Evolutionary conservation across 2,888 invertebrate genomes (phyloP).

Genomic region (Diarsia rubi): DNA sequence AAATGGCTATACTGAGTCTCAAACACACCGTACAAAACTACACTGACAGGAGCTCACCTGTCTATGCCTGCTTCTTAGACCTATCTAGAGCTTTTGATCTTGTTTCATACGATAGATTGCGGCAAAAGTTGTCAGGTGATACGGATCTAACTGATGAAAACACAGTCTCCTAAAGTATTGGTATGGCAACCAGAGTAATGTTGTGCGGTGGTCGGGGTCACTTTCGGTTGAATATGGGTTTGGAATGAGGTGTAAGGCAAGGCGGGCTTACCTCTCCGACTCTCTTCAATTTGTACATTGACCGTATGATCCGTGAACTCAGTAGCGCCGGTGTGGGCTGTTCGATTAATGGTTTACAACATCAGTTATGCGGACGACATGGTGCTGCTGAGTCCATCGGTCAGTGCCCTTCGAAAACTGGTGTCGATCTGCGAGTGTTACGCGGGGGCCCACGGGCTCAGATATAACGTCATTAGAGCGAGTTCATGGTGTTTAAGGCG

Average conservation of each 20-base stretch:
- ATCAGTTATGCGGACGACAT: no score
- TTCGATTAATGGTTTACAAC: neutral
- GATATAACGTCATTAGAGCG: no score
- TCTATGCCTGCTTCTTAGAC: neutral
- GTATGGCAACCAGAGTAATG: conserved; percentile 3
- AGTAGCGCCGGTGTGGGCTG: neutral
- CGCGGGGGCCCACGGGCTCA: no score
- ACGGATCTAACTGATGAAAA: neutral
- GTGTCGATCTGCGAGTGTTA: no score
- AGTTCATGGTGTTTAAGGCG: no score
- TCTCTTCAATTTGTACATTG: neutral
- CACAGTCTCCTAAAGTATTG: neutral
- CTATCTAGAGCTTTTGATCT: neutral
- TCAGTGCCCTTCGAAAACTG: no score
- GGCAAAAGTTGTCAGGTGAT: neutral
- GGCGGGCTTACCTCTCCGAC: neutral
- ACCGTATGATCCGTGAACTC: conserved; percentile 1
- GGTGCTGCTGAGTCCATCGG: no score
- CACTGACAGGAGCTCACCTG: neutral
- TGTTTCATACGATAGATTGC: neutral
- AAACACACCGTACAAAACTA: no score
- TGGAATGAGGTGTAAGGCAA: neutral
- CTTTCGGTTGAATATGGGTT: neutral
- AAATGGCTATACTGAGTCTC: no score
- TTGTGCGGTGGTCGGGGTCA: neutral